phyloP scores from a whole-genome alignment of 2,113 vertebrate species.

The Columbina picui region DNA sequence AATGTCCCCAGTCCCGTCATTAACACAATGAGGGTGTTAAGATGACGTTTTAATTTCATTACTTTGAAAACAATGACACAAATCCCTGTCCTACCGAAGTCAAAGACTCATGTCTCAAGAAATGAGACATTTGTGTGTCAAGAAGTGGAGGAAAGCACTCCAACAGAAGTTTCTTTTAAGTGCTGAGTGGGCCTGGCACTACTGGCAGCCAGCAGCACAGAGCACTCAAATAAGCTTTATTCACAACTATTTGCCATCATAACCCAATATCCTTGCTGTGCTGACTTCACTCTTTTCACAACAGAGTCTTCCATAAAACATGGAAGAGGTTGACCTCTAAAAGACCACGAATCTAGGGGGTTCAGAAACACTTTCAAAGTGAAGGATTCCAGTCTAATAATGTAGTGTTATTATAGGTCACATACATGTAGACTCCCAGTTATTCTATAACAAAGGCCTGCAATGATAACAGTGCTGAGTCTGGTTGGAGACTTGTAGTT shows the following conservation, averaged over 20 bases:
- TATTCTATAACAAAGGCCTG: neutral
- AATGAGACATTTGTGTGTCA: neutral
- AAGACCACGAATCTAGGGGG: neutral
- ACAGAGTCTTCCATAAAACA: neutral
- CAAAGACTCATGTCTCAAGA: neutral
- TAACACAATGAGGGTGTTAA: neutral
- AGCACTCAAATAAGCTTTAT: neutral
- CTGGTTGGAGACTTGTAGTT: too few species aligned
- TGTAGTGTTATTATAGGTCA: accelerated
- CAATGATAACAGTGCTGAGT: too few species aligned
- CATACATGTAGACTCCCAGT: neutral
- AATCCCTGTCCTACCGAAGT: neutral
- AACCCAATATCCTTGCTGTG: neutral
- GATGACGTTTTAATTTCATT: neutral
- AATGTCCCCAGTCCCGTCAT: neutral
- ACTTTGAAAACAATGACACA: neutral
- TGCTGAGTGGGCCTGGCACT: neutral
- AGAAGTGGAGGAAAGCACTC: neutral
- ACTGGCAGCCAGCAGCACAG: neutral
- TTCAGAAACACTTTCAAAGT: neutral
- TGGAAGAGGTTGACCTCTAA: neutral
- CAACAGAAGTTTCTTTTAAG: neutral
- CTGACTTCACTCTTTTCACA: neutral
- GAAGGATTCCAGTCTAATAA: neutral
- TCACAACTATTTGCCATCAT: neutral